Percentiles rank a stretch among this genome's conserved stretches.
Conservation (phyloP, 2,888 invertebrate species). For the Lydus trimaculatus region DNA sequence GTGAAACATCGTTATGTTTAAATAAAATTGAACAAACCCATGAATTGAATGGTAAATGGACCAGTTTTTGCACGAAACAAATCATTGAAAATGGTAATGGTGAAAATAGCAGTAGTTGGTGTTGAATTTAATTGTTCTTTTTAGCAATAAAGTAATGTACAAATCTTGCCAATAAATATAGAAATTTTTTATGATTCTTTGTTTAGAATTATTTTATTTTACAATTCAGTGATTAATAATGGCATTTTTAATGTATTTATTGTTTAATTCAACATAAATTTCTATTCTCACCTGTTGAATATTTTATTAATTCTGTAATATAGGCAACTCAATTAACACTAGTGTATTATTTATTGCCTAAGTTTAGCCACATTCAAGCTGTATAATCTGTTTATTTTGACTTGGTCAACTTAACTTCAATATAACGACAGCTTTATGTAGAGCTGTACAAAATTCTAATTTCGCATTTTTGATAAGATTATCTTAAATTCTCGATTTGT, state of each 20-base stretch:
- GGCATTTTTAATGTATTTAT: not conserved
- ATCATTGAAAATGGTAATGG: slow-evolving; percentile 41
- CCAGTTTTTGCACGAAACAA: slow-evolving; percentile 37
- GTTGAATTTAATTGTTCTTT: slow-evolving; percentile 31
- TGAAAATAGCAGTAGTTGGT: slow-evolving; percentile 54
- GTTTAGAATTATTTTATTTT: not conserved
- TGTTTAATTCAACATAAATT: not conserved
- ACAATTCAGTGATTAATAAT: not conserved
- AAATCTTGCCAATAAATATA: not conserved
- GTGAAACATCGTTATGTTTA: slow-evolving; percentile 56
- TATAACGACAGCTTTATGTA: too few species aligned
- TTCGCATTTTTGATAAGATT: too few species aligned
- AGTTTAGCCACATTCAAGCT: not conserved
- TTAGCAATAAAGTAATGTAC: not conserved
- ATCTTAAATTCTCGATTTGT: too few species aligned
- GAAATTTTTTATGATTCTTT: not conserved
- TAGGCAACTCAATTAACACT: not conserved
- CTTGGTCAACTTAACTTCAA: too few species aligned
- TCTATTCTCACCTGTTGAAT: too few species aligned
- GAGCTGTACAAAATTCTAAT: too few species aligned
- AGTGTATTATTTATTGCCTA: not conserved
- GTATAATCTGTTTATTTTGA: too few species aligned
- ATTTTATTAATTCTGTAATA: too few species aligned
- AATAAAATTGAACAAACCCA: slow-evolving; percentile 29
- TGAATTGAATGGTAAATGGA: slow-evolving; percentile 32